These are phyloP conservation scores for Calliscelio sp. DNA, from an alignment of 2,888 invertebrate species.

Conservation along the genomic window DNA sequence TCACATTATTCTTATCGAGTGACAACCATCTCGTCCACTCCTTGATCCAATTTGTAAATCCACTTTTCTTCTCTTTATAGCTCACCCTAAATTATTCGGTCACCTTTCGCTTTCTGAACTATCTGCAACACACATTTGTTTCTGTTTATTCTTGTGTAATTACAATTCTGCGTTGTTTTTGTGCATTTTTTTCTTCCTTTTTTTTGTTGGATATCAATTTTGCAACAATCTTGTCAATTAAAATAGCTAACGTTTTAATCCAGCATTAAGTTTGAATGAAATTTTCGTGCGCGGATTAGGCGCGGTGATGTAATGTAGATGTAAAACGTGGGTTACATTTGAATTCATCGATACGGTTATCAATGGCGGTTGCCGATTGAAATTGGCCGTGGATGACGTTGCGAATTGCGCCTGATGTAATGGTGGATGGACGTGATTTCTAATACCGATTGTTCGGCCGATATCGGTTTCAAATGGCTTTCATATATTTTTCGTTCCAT, in stretches of 20 bases:
- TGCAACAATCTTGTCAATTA: too few relatives aligned
- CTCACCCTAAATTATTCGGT: too few relatives aligned
- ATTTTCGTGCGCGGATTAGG: constrained; percentile 5
- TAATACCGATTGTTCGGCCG: constrained; percentile 33
- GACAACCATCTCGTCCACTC: constrained; percentile 63
- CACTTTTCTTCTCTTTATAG: too few relatives aligned
- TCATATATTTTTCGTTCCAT: too few relatives aligned
- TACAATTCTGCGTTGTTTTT: too few relatives aligned
- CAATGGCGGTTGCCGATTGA: constrained; percentile 45
- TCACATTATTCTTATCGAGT: constrained; percentile 56
- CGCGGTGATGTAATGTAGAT: constrained; percentile 33
- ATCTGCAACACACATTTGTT: too few relatives aligned
- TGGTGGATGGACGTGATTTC: constrained; percentile 53
- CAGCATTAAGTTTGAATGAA: constrained; percentile 33
- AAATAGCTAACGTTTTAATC: constrained; percentile 13
- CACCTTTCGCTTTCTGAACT: too few relatives aligned
- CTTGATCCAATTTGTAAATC: constrained; percentile 65
- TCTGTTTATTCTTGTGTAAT: too few relatives aligned
- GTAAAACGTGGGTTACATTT: constrained; percentile 32
- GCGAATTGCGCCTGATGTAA: constrained; percentile 44
- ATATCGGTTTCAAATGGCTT: constrained; percentile 36
- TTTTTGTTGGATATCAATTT: too few relatives aligned
- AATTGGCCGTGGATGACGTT: constrained; percentile 58
- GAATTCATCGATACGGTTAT: constrained; percentile 53
- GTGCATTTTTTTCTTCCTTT: too few relatives aligned